Conservation (phyloP, 2,888 invertebrate genomes). For the Prosopocoilus inquinatus region DNA sequence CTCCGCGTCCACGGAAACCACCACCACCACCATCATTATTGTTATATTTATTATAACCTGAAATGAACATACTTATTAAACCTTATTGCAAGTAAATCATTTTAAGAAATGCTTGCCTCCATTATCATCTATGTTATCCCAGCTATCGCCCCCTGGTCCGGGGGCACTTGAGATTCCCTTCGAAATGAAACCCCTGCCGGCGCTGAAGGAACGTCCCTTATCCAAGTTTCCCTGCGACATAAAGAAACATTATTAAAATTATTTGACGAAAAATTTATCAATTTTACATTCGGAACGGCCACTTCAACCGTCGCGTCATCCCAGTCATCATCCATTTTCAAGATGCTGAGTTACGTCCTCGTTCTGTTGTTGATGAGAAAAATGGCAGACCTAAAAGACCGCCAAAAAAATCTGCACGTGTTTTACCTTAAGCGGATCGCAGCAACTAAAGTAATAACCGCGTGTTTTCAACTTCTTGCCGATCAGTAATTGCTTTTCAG, state of each 20-base stretch:
- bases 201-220: conserved; percentile 14
- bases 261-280: neutral
- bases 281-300: conserved; percentile 22
- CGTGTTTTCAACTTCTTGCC: no score
- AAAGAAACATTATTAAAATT: neutral
- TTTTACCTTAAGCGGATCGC: neutral
- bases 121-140: conserved; percentile 21
- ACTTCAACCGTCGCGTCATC: conserved; percentile 49
- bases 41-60: neutral
- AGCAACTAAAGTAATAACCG: no score
- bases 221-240: conserved; percentile 9
- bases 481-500: no score
- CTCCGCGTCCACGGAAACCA: conserved; percentile 9
- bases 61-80: neutral
- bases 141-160: conserved; percentile 25
- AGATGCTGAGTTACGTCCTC: neutral
- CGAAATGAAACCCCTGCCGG: conserved; percentile 18
- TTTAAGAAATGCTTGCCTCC: conserved; percentile 10
- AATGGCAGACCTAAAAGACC: conserved; percentile 5
- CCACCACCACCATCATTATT: conserved; percentile 21
- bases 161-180: conserved; percentile 25
- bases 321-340: conserved; percentile 58
- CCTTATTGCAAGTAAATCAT: neutral
- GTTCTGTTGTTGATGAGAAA: neutral
- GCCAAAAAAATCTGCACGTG: conserved; percentile 14